Base-by-base conservation (phyloP, 1,140 invertebrate genomes). In the Diachasma alloeum region DNA sequence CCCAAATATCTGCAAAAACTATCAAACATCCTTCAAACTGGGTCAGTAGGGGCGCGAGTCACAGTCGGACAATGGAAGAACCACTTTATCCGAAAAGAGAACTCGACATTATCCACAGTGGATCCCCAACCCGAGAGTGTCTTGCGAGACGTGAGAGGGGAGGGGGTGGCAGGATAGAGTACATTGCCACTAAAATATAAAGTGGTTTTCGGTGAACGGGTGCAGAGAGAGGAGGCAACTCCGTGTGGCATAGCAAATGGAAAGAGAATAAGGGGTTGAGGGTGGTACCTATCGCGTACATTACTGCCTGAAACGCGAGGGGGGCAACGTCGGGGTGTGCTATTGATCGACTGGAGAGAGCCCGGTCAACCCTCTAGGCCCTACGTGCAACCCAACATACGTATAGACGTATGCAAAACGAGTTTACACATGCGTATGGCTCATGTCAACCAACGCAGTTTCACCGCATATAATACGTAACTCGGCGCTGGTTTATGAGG, bases 181-280 rank as follows among this genome's bases (percentile, higher is more conserved):
- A 88, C 86, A 87, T 84, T 86, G 84, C 84, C 85, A 87, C 87
- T 88, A 87, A 88, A 88, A 88, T 88, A 88, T 88, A 87, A 88
- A 88, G 87, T 88, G 87, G 84, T 83, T 87, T 87, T 85, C 77
- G 83, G 48, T 19, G 48, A 53, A 15, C 9, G 85, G 83, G 83
- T 87, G 9, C 9, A 56, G 15, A 19, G n/a, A 8, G 48, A 56
- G 19, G 19, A 13, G 59, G 24, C 4, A 63, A 26, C 24, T 63
- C 24, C 59, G 83, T 68, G 31, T 37, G 83, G 85, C 85, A 87
- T 87, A 86, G 86, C 86, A 87, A 86, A 68, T 68, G 36, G 31
- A 17, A 68, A 37, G 36, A 19, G 31, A 37, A 68, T 68, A 68
- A 36, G 36, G 31, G 26, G n/a, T 68, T 37, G 26, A 39, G n/a